Percentiles rank a stretch among this genome's conserved stretches.
Conservation (phyloP, 2,797 vertebrate genomes). For the Todus mexicanus region DNA sequence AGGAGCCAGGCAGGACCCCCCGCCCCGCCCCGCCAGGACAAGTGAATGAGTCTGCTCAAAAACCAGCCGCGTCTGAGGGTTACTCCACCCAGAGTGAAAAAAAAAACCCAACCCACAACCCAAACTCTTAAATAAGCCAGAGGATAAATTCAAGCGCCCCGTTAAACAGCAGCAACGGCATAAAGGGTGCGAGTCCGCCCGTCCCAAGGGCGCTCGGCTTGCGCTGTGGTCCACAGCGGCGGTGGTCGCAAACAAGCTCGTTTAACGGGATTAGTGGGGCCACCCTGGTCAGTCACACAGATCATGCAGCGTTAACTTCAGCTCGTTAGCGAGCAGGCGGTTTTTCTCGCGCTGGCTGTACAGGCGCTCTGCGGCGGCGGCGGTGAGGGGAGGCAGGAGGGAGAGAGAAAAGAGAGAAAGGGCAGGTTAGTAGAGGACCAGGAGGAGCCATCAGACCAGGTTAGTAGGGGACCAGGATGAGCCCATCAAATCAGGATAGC, state of each 20-base stretch:
- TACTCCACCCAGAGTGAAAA: background rate
- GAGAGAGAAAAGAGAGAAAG: slow-evolving; percentile 65
- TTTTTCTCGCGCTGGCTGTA: slow-evolving; percentile 81
- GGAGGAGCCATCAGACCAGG: no score
- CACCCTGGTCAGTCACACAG: slow-evolving; percentile 78
- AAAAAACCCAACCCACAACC: background rate
- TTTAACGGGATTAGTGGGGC: slow-evolving; percentile 61
- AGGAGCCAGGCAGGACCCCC: background rate
- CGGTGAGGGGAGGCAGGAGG: slow-evolving; percentile 19
- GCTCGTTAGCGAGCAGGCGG: slow-evolving; percentile 78
- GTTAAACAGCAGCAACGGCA: slow-evolving; percentile 31
- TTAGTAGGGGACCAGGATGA: no score
- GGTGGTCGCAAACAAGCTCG: slow-evolving; percentile 32
- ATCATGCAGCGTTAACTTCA: slow-evolving; percentile 81
- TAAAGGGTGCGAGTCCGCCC: slow-evolving; percentile 1
- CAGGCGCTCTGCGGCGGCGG: slow-evolving; percentile 74
- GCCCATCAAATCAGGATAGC: no score
- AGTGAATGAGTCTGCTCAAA: background rate
- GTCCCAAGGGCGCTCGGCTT: slow-evolving; percentile 39
- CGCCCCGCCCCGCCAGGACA: no score
- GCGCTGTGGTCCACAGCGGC: slow-evolving; percentile 55
- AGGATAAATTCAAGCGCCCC: background rate
- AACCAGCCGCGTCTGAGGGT: background rate
- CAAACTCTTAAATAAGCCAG: background rate
- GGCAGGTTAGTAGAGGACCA: slow-evolving; percentile 68